A percentile compares a stretch with the other conserved stretches of the same genome.
Conservation (phyloP, 2,113 vertebrate species). For the Antechinus flavipes region DNA sequence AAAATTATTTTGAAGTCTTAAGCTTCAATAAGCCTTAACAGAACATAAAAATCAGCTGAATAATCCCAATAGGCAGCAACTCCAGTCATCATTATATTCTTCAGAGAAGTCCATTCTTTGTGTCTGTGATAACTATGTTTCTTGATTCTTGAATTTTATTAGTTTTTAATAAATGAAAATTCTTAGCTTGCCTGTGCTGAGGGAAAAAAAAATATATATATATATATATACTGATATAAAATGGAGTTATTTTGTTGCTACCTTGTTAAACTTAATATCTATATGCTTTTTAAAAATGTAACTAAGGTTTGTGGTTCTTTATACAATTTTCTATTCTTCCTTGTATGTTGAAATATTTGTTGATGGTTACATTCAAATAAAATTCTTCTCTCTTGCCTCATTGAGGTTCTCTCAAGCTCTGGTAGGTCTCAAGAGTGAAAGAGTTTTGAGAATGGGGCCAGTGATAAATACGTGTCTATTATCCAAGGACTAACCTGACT, state of each 20-base stretch:
- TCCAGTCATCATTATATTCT: too few relatives aligned
- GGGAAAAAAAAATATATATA: background rate
- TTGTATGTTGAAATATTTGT: background rate
- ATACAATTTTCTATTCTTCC: background rate
- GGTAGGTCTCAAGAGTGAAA: background rate
- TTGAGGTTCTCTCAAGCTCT: background rate
- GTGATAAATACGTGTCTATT: background rate
- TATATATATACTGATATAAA: background rate
- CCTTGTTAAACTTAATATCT: background rate
- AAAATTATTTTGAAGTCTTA: background rate
- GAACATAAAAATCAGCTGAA: too few relatives aligned
- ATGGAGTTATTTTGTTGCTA: background rate
- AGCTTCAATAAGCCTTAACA: too few relatives aligned
- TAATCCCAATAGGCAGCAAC: too few relatives aligned
- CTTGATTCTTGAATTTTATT: background rate
- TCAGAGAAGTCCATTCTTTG: too few relatives aligned
- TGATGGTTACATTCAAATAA: background rate
- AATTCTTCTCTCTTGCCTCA: background rate
- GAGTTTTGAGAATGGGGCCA: background rate
- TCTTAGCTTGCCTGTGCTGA: background rate
- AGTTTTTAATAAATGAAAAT: background rate
- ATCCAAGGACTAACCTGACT: background rate
- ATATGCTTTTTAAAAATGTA: background rate
- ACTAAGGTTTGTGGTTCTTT: background rate
- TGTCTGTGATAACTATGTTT: background rate